Evolutionary conservation across 2,113 vertebrate species (phyloP).

Genomic region (Hemiprocne comata): DNA sequence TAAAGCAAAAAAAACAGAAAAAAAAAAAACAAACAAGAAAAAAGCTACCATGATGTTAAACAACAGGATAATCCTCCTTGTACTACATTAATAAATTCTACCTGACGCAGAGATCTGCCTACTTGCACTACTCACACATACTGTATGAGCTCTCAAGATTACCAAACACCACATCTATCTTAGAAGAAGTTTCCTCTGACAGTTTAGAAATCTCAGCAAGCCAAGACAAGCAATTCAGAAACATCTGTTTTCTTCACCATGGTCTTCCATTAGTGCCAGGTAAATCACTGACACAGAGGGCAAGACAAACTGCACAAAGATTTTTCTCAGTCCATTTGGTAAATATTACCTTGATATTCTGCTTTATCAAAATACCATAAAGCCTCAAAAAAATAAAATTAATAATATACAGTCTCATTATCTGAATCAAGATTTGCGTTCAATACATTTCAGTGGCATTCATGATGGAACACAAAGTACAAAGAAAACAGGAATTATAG

Average conservation of each 20-base stretch:
- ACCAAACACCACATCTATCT: not conserved
- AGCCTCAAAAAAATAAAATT: not conserved
- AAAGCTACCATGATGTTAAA: not conserved
- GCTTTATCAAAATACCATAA: not conserved
- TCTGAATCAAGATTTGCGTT: not conserved
- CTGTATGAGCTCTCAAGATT: not conserved
- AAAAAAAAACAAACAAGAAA: not conserved
- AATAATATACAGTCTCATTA: not conserved
- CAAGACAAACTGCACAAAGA: not conserved
- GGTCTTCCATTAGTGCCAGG: not conserved
- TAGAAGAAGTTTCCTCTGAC: not conserved
- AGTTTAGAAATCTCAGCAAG: constrained; percentile 18
- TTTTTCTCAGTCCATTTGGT: not conserved
- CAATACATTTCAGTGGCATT: not conserved
- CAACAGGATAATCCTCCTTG: not conserved
- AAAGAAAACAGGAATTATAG: not conserved
- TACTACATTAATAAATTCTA: not conserved
- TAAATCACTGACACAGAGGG: not conserved
- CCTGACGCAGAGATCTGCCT: not conserved
- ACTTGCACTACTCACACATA: not conserved
- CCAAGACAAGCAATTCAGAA: not conserved
- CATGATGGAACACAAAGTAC: accelerated
- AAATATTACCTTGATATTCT: not conserved
- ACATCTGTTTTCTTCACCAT: not conserved
- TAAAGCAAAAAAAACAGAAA: not conserved